A percentile compares a stretch with the other conserved stretches of the same genome.
phyloP scores from a whole-genome alignment of 2,888 invertebrate genomes.

The Megalurothrips usitatus region DNA sequence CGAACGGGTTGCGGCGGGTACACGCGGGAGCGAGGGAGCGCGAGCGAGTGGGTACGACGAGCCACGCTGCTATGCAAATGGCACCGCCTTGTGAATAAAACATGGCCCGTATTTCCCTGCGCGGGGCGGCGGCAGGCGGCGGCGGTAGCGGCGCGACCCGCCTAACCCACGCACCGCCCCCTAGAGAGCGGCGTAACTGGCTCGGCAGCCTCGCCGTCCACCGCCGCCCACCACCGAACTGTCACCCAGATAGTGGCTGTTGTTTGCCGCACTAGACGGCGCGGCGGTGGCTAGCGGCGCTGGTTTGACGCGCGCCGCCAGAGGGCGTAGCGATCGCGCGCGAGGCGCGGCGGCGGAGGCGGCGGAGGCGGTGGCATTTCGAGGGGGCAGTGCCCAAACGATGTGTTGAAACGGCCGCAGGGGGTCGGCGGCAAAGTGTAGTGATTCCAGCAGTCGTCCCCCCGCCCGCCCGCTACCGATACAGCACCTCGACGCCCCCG shows the following conservation, averaged over 20 bases:
- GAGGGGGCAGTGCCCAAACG: not conserved
- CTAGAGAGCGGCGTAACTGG: too few relatives aligned
- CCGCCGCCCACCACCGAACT: not conserved
- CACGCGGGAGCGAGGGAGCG: not conserved
- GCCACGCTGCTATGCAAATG: conserved; percentile 5
- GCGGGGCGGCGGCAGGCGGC: not conserved
- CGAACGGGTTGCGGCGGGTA: not conserved
- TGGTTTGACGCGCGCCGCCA: too few relatives aligned
- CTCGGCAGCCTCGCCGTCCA: too few relatives aligned
- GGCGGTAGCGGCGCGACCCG: not conserved
- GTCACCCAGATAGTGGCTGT: not conserved
- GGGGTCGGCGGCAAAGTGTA: not conserved
- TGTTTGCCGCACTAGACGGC: not conserved
- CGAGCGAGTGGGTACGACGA: not conserved
- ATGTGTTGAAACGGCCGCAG: not conserved
- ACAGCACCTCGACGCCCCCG: not conserved
- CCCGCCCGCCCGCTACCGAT: not conserved
- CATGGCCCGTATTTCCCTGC: conserved; percentile 1
- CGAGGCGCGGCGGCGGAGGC: too few relatives aligned
- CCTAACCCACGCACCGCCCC: not conserved
- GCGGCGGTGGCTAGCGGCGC: too few relatives aligned
- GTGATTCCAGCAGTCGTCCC: not conserved
- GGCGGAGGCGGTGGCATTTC: too few relatives aligned
- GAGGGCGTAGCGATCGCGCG: too few relatives aligned
- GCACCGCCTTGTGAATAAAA: not conserved